Base-by-base conservation (phyloP, 2,888 invertebrate species). In the Acanthococcus lagerstroemiae region DNA sequence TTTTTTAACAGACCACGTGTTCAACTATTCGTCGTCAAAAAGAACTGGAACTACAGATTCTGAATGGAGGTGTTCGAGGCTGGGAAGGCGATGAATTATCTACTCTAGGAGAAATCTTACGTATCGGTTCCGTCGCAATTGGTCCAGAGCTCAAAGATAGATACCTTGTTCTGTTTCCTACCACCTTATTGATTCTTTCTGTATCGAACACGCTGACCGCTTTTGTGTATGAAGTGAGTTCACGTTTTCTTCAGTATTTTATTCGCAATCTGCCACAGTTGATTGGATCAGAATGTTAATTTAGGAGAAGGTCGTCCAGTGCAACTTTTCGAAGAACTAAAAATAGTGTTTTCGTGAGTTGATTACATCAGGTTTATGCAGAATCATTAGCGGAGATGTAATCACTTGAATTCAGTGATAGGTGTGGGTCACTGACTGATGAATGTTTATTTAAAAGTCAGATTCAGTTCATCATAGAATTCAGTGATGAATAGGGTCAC, bases 41-140 rank as follows among this genome's bases (percentile, higher is more conserved):
- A 76, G 96, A 99, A 78, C 80, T 95, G 71, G 97, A 99, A 73
- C 79, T 95, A 68, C 97, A 97, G 79, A 91, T 99, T 66, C 81
- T 97, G 70, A 90, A 90, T 0, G 92, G 95, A 0, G 90, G 90
- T 55, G 90, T 97, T n/a, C 83, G 90, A 65, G 92, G 91, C 7
- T 96, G 95, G 94, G 94, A 95, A 73, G 94, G 95, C 3, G 86
- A 87, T 75, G 87, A 85, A 73, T 76, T 90, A 55, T 75, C 77
- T 26, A 77, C 79, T n/a, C 79, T 90, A 9, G 95, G 95, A 1
- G 93, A 94, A 70, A 91, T 96, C 19, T 79, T 92, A 70, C 88
- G 91, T 74, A 91, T 95, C 86, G 93, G 94, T 55, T 88, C 93
- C 69, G 93, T 95, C 7, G 88, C 90, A 2, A 86, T 94, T 12